A percentile compares a stretch with the other conserved stretches of the same genome.
Evolutionary conservation across 1,140 invertebrate genomes (phyloP).

Genomic region (Neodiprion fabricii): DNA sequence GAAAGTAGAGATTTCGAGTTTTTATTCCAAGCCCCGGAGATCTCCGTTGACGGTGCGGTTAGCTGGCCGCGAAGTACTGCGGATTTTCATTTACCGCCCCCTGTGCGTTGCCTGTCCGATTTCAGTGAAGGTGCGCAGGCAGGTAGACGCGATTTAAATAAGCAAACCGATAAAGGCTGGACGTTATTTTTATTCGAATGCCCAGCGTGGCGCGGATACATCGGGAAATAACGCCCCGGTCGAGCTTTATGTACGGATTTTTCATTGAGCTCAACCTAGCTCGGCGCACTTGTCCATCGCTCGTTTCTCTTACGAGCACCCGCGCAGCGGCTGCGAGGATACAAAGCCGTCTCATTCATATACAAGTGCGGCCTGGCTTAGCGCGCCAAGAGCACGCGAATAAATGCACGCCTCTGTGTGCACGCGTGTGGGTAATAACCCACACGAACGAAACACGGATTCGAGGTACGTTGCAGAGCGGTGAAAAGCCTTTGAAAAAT

Average conservation of each 20-base stretch:
- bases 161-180: not conserved
- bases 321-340: not conserved
- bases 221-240: too few species aligned
- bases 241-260: not conserved
- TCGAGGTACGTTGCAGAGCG: not conserved
- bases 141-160: not conserved
- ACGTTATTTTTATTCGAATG: not conserved
- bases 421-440: too few species aligned
- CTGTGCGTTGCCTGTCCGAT: too few species aligned
- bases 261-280: not conserved
- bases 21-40: too few species aligned
- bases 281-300: not conserved
- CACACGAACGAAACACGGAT: too few species aligned
- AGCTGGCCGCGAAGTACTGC: too few species aligned
- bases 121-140: too few species aligned
- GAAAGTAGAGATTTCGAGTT: too few species aligned
- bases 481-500: slow-evolving; percentile 3
- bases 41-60: too few species aligned
- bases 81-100: too few species aligned
- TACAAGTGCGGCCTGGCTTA: not conserved
- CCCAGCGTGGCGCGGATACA: not conserved
- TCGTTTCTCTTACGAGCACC: not conserved
- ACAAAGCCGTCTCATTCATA: not conserved
- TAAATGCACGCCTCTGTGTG: too few species aligned
- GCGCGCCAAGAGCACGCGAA: too few species aligned